Base-by-base conservation (phyloP, 64 coral and sea anemone genomes). In the Dendronephthya gigantea region DNA sequence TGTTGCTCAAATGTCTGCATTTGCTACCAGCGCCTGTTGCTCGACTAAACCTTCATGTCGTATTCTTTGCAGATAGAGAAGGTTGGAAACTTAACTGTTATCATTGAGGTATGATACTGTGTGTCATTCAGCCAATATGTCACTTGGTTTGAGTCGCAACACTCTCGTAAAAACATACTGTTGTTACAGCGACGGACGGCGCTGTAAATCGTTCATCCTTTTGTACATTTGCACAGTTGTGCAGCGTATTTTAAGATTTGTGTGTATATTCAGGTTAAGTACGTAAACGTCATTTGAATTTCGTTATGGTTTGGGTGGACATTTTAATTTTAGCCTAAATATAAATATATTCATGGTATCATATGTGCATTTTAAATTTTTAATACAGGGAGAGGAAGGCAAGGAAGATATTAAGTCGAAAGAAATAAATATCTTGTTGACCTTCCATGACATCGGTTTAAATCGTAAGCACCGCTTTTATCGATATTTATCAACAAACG, bases 401-500 rank as follows among this genome's bases (percentile, higher is more conserved):
- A 88, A 90, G 38, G 89, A 93, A 6, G 91, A 92, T 81, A 19
- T 88, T 14, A 93, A 98, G 39, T 88, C 82, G 14, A 98, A 92
- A 84, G 90, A 90, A 75, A 98, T 93, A 72, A 92, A 98, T 48
- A 90, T 93, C 27, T 87, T 98, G 90, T 86, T 98, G 34, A 98
- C 95, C 29, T 98, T 98, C 48, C 95, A 98, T 45, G 95, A 98
- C 86, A 83, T 98, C 13, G 95, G 95, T 27, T 91, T 93, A 90
- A 98, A 98, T 70, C 95, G 95, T 98, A 87, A 93, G 95, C 90
- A 41, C 5, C 35, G 14, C 4, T 36, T 29, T 33, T 4, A 37
- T 79, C 32, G 19, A 79, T 41, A 23, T 62, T 62, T 22, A 62
- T 62, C 4, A 23, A 27, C 55, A 62, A n/a, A 62, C 19, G 19